Conservation (phyloP, 2,113 vertebrate species). For the Dasyornis broadbenti region DNA sequence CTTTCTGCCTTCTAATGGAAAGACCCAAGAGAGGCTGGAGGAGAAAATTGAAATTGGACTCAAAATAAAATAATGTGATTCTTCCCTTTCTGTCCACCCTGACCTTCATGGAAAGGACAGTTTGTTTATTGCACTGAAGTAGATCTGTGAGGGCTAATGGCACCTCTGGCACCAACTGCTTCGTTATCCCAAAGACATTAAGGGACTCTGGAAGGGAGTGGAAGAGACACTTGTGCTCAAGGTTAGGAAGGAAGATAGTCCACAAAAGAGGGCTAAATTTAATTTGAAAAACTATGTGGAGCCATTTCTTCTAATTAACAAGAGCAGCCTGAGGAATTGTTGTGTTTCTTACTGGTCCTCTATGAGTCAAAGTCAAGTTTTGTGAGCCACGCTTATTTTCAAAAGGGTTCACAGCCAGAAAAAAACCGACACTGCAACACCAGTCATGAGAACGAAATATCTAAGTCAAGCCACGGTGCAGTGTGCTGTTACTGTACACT, state of each 20-base stretch:
- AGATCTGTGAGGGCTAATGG: neutral
- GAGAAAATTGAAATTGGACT: neutral
- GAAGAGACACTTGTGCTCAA: neutral
- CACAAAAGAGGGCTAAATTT: conserved; percentile 6
- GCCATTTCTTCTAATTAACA: conserved; percentile 1
- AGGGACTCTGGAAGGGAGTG: neutral
- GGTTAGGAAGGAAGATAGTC: neutral
- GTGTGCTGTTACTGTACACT: neutral
- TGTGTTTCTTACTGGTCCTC: neutral
- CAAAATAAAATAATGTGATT: neutral
- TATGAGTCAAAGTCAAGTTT: neutral
- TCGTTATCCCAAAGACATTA: neutral
- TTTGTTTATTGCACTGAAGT: conserved; percentile 14
- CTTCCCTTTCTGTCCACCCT: neutral
- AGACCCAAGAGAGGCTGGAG: neutral
- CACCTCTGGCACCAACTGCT: neutral
- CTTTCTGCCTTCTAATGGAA: neutral
- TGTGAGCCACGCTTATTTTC: conserved; percentile 3
- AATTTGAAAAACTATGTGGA: neutral
- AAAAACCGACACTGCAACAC: neutral
- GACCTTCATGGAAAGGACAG: neutral
- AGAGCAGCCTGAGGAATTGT: neutral
- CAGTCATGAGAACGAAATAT: neutral
- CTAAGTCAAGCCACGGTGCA: neutral
- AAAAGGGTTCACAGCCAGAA: conserved; percentile 11